phyloP scores from a whole-genome alignment of 2,888 invertebrate genomes.

The Deilephila elpenor region DNA sequence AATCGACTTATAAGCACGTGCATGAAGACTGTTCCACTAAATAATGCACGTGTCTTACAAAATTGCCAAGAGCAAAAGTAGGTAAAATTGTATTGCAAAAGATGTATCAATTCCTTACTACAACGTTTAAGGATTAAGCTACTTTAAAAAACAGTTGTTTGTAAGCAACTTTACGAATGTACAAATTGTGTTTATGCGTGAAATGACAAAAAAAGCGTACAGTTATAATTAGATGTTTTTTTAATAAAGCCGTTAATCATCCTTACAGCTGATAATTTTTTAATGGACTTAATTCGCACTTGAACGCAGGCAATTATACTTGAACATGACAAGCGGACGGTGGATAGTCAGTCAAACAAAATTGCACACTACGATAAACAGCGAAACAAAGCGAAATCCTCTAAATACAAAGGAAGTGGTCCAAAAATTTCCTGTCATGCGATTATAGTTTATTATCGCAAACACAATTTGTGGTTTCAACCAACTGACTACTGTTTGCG shows the following conservation, averaged over 20 bases:
- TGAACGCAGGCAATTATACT: neutral
- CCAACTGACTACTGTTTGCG: neutral
- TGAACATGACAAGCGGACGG: neutral
- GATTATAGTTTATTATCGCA: neutral
- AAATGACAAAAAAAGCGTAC: too few relatives aligned
- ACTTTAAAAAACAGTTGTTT: too few relatives aligned
- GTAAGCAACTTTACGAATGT: too few relatives aligned
- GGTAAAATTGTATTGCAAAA: neutral
- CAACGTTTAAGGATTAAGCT: too few relatives aligned
- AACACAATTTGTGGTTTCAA: neutral
- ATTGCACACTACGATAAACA: slow-evolving; percentile 8
- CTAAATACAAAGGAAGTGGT: slow-evolving; percentile 6
- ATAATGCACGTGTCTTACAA: neutral
- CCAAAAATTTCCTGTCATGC: neutral
- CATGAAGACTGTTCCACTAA: neutral
- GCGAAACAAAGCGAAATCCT: neutral
- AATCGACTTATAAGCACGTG: neutral
- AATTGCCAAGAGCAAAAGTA: neutral
- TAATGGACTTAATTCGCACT: too few relatives aligned
- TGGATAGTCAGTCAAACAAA: neutral
- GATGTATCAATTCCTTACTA: too few relatives aligned
- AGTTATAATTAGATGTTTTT: too few relatives aligned
- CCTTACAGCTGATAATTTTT: too few relatives aligned
- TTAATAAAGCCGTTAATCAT: too few relatives aligned
- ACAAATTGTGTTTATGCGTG: too few relatives aligned